Evolutionary conservation across 92 coral and sea anemone genomes (phyloP), one percentile per base, ranked within the genome.

Genomic region (Scolanthus callimorphus): DNA sequence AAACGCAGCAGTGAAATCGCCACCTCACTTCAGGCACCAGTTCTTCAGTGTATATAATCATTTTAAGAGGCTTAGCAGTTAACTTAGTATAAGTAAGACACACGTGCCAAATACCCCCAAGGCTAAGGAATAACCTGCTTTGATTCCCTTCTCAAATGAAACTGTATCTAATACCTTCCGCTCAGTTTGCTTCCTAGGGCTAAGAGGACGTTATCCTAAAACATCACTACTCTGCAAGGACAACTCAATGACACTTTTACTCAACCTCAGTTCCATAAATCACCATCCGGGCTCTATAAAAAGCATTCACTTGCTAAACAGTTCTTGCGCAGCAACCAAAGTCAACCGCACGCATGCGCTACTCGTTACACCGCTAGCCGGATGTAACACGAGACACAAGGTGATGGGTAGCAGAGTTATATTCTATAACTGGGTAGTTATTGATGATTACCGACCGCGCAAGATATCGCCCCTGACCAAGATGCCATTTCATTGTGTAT

Each of bases 281-380:
- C 19, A 19, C 17, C 25, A 23, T 19, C 34, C 20, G 43, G 15
- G 15, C n/a, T 25, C 62, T 27, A 23, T 37, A 3, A 25, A 28
- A 23, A 51, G 59, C 15, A 59, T 55, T 1, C 34, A 57, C 27
- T 57, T 60, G 23, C 1, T 44, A 13, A 60, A 60, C 67, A 23
- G 28, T 1, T 39, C 49, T n/a, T 60, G 67, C 45, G 27, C 25
- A 28, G 67, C 55, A 12, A 34, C 11, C 4, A 60, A 24, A 39
- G 17, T 60, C 13, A 84, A 84, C 49, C 71, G 63, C 11, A 67
- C 85, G 57, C 85, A 84, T 62, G 82, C 57, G 38, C 38, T 44
- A 20, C 51, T 73, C 37, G 39, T 47, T 34, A 56, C 73, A 38
- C 56, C 82, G 74, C 85, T 78, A 65, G 55, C 70, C 1, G 62